Percentiles rank a stretch among this genome's conserved stretches.
phyloP scores from a whole-genome alignment of 2,888 invertebrate species.

The Leucophenga maculata region DNA sequence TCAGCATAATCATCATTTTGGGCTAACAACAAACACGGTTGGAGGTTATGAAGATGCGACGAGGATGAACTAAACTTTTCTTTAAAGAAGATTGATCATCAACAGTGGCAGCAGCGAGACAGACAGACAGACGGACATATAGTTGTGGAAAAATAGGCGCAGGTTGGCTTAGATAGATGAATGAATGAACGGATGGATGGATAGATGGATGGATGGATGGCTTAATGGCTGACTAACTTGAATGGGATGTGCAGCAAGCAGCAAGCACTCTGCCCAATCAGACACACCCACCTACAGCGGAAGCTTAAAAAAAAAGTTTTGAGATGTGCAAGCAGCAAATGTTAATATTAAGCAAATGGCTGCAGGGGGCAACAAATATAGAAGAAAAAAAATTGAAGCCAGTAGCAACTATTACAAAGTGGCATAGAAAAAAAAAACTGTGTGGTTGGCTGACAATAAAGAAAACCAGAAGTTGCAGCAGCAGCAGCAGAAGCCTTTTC shows the following conservation, averaged over 20 bases:
- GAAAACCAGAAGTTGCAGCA: background rate
- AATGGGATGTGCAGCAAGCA: background rate
- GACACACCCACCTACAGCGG: slow-evolving; percentile 60
- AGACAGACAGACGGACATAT: background rate
- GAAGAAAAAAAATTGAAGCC: background rate
- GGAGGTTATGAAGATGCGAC: slow-evolving; percentile 9
- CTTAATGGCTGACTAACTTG: no score
- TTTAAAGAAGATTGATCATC: slow-evolving; percentile 58
- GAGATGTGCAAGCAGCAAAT: slow-evolving; percentile 33
- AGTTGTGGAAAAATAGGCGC: background rate
- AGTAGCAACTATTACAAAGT: slow-evolving; percentile 1
- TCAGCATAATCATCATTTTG: slow-evolving; percentile 49
- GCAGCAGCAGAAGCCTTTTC: slow-evolving; percentile 12
- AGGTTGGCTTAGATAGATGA: slow-evolving; percentile 23
- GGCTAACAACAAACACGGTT: slow-evolving; percentile 38
- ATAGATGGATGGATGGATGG: slow-evolving; percentile 15
- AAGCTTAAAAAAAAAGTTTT: no score
- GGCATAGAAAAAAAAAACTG: background rate
- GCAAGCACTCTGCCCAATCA: slow-evolving; percentile 52
- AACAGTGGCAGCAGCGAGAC: slow-evolving; percentile 27
- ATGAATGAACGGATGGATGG: slow-evolving; percentile 9
- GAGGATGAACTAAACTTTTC: slow-evolving; percentile 38
- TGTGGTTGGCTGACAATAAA: no score
- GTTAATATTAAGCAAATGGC: slow-evolving; percentile 24
- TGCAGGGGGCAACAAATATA: background rate